Conservation (phyloP, 2,113 vertebrate genomes). For the Halichoeres trimaculatus region DNA sequence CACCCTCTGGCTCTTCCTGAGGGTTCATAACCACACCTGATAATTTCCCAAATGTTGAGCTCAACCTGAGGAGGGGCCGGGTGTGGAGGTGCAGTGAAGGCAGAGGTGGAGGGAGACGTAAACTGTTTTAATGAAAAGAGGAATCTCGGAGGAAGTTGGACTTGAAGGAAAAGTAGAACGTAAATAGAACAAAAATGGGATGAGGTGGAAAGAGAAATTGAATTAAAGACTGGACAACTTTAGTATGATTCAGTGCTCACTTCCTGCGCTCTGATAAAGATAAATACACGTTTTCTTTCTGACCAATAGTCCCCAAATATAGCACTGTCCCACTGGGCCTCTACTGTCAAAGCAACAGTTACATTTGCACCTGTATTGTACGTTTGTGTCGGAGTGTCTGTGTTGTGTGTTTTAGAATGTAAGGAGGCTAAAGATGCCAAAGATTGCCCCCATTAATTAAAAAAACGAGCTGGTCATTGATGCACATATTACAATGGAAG, state of each 20-base stretch:
- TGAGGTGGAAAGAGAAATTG: neutral
- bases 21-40: constrained; percentile 15
- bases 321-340: constrained; percentile 45
- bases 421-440: constrained; percentile 43
- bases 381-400: constrained; percentile 11
- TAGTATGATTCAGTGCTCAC: neutral
- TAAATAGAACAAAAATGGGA: neutral
- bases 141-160: constrained; percentile 7
- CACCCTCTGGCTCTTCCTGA: constrained; percentile 42
- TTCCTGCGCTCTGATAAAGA: constrained; percentile 11
- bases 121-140: constrained; percentile 24
- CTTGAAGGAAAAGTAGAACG: neutral
- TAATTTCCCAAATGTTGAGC: neutral
- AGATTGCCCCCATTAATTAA: constrained; percentile 29
- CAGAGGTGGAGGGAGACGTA: neutral
- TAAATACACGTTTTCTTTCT: constrained; percentile 15
- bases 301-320: constrained; percentile 50
- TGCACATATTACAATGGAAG: neutral
- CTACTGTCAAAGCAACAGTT: constrained; percentile 35
- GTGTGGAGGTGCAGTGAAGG: neutral
- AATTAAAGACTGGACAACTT: neutral
- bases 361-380: constrained; percentile 44
- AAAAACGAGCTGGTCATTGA: constrained; percentile 26
- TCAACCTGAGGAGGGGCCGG: neutral
- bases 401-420: neutral